Percentiles rank a stretch among this genome's conserved stretches.
Conservation (phyloP, 2,797 vertebrate species). For the Monodelphis domestica region DNA sequence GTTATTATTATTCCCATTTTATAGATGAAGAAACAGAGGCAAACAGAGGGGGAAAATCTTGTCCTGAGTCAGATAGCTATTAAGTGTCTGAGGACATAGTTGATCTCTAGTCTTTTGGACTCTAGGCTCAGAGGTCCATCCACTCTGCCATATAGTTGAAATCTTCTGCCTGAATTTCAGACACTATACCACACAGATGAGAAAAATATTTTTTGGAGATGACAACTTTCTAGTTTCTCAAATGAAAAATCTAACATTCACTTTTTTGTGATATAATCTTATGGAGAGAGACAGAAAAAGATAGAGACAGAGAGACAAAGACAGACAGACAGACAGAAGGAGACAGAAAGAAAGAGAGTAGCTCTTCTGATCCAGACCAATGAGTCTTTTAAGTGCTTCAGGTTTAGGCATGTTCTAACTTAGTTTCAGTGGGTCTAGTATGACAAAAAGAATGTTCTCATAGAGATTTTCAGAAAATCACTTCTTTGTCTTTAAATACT, state of each 20-base stretch:
- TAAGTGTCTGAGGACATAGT: not conserved
- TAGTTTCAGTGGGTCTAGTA: not conserved
- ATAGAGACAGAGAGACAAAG: too few relatives aligned
- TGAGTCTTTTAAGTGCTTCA: not conserved
- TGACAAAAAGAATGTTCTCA: not conserved
- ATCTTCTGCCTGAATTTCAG: not conserved
- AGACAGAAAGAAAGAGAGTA: not conserved
- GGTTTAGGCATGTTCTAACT: not conserved
- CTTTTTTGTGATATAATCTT: not conserved
- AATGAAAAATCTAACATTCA: not conserved
- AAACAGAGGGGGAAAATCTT: not conserved
- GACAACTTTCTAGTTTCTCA: not conserved
- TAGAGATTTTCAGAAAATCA: not conserved
- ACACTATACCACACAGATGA: not conserved
- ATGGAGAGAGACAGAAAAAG: not conserved
- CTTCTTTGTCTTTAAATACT: not conserved
- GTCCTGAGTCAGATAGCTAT: too few relatives aligned
- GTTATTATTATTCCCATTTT: not conserved
- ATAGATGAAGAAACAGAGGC: not conserved
- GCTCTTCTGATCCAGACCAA: not conserved
- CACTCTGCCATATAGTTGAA: not conserved
- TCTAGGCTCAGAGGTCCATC: not conserved
- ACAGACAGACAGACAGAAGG: too few relatives aligned
- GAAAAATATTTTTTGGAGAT: not conserved
- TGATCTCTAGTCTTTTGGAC: not conserved